Evolutionary conservation across 2,888 invertebrate species (phyloP), one percentile per base, ranked within the genome.

Genomic region (Protodeltote pygarga): DNA sequence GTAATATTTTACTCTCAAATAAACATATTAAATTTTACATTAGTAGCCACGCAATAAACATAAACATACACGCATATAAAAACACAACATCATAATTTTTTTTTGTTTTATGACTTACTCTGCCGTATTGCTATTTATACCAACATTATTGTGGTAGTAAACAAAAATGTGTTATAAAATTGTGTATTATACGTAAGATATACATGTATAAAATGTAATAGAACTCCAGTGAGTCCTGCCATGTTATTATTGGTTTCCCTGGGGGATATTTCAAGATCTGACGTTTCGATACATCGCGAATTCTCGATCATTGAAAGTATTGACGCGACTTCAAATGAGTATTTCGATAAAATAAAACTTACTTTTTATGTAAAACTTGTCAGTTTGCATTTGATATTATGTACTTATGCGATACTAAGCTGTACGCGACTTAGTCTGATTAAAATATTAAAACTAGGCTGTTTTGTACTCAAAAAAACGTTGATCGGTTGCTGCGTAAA

Each of bases 211-310:
- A 32, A 55, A 51, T 13, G 60, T 63, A 55, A 71, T 61, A 64
- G 61, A 64, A 69, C 66, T 64, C 46, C 60, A 53, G 32, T 23
- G 46, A 54, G 58, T 55, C 48, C 53, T 50, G 38, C 29, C 35
- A 19, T 60, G 49, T 53, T 59, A 69, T 71, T 69, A 71, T 62
- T 60, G 66, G 60, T 71, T 68, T 61, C 48, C 55, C 40, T 34
- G 10, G 37, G 42, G 53, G 47, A 58, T 59, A 52, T 61, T 62
- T 61, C 55, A 50, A 54, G 54, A 55, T 59, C 53, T 49, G 50
- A 50, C 41, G 42, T 17, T n/a, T n/a, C 10, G 42, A 34, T 40
- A 59, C 54, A 47, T 65, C n/a, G n/a, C n/a, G n/a, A n/a, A n/a
- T 65, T 54, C 44, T 54, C 47, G n/a, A 58, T 55, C 68, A 57